Base-by-base conservation (phyloP, 1,140 invertebrate species). In the Eupristina koningsbergeri region DNA sequence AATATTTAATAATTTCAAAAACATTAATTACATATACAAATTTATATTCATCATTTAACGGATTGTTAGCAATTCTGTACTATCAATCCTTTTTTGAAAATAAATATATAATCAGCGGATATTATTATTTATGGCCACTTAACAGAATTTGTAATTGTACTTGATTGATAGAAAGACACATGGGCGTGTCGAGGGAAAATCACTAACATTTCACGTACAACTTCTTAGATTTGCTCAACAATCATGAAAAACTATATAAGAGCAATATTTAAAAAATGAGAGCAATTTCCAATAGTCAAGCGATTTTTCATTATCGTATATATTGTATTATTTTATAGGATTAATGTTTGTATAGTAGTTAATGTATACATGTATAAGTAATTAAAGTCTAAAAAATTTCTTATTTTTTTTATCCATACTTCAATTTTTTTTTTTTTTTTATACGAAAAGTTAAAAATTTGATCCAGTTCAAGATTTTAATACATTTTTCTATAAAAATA, bases 51-150 rank as follows among this genome's bases (percentile, higher is more conserved):
- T 39, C 22, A 34, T 19, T 67, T 77, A 50, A 39, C 34, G 75
- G 22, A 13, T 77, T 45, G 76, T 78, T 78, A 78, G 58, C 36
- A 19, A 76, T 58, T 76, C 22, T 13, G 31, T 26, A 26, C 9
- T 58, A 29, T 53, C 29, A 19, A 34, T 50, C 29, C 29, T 31
- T 53, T 31, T 75, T 22, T 45, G n/a, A n/a, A 34, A 75, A 53
- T 45, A 50, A 75, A 39, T 45, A 47, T 34, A 3, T 26, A 6
- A 22, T 50, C 22, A 26, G 73, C 17, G 41, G 31, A 7, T 41
- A 58, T 69, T 81, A 58, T 75, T 83, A 76, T 80, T 78, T 81
- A 6, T 69, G 69, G 31, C 67, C 81, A 73, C 84, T 85, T 80
- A 71, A 84, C 85, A 39, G 79, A 67, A 31, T 67, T 47, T 29